Evolutionary conservation across 2,113 vertebrate genomes (phyloP), one percentile per base, ranked within the genome.

Genomic region (Neofelis nebulosa): DNA sequence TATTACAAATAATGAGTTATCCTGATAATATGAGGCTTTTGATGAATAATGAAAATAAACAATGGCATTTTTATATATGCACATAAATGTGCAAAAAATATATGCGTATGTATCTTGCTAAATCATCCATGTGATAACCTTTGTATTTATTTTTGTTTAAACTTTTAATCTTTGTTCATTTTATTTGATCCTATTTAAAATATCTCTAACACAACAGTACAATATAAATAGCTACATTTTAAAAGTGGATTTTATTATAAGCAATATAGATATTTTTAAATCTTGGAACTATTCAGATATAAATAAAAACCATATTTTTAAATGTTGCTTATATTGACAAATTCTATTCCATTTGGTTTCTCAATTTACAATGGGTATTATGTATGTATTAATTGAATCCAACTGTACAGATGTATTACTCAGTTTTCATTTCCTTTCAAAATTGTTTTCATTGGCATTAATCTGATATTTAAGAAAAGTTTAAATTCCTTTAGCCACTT

Each of bases 161-260:
- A n/a, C 3, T 0, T 78, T 95, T 91, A 68, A 10, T 19, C 21
- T 95, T 71, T 2, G 31, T 29, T 91, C 61, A 88, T 89, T 92
- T 31, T 78, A 16, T 82, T 93, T 88, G 36, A 38, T 18, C 7
- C 33, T 71, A 4, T 3, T 3, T 79, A 86, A 57, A 71, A n/a
- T 71, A 80, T 38, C 11, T 7, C 23, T 68, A 68, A 57, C 15
- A 25, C 0, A 90, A 41, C 14, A 66, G 27, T 73, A 13, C 8
- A 69, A 41, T 16, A 0, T 85, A 91, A 71, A 86, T 76, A 63
- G 19, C 23, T 74, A 2, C 8, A 78, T 94, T 97, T 83, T 45
- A 23, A 92, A 96, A 66, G 61, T 73, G 10, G 57, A 80, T 95
- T 95, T 96, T 89, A 81, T 21, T 38, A 14, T 84, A 81, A 65